phyloP scores from a whole-genome alignment of 2,888 invertebrate species.

The Danaus chrysippus region DNA sequence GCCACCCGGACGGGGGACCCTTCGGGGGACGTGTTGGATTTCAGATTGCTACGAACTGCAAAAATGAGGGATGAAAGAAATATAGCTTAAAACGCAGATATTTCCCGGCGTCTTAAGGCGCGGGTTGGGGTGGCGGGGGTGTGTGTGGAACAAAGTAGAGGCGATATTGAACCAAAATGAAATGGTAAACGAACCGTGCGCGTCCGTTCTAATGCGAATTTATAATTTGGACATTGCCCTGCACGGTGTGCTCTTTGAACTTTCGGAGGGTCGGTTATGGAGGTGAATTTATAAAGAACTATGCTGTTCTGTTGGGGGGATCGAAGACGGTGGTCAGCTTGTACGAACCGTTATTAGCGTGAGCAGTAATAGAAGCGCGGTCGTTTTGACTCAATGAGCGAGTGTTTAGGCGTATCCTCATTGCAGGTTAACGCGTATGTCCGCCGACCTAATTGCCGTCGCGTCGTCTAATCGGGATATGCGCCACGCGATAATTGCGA shows the following conservation, averaged over 20 bases:
- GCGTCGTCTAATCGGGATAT: conserved; percentile 77
- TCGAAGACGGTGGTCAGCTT: conserved; percentile 25
- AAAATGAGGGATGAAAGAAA: conserved; percentile 81
- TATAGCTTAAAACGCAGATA: conserved; percentile 81
- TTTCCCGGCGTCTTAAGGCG: conserved; percentile 78
- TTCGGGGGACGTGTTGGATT: conserved; percentile 79
- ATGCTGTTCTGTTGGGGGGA: conserved; percentile 72
- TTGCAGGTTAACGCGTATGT: conserved; percentile 76
- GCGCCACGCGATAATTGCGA: conserved; percentile 76
- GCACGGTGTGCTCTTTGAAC: conserved; percentile 73
- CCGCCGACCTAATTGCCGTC: conserved; percentile 77
- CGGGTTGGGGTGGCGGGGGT: conserved; percentile 55
- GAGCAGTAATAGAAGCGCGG: conserved; percentile 38
- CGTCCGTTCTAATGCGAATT: conserved; percentile 80
- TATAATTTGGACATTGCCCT: conserved; percentile 79
- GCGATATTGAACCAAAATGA: conserved; percentile 79
- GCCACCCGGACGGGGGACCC: conserved; percentile 66
- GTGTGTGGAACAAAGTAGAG: conserved; percentile 79
- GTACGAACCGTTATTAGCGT: conserved; percentile 52
- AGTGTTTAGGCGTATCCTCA: conserved; percentile 77
- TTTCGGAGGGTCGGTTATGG: conserved; percentile 53
- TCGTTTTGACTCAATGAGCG: conserved; percentile 61
- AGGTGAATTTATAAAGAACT: conserved; percentile 71
- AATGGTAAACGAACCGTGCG: conserved; percentile 79
- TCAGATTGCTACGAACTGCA: conserved; percentile 81